A percentile compares a stretch with the other conserved stretches of the same genome.
phyloP scores from a whole-genome alignment of 2,888 invertebrate genomes.

The Prosapia bicincta region DNA sequence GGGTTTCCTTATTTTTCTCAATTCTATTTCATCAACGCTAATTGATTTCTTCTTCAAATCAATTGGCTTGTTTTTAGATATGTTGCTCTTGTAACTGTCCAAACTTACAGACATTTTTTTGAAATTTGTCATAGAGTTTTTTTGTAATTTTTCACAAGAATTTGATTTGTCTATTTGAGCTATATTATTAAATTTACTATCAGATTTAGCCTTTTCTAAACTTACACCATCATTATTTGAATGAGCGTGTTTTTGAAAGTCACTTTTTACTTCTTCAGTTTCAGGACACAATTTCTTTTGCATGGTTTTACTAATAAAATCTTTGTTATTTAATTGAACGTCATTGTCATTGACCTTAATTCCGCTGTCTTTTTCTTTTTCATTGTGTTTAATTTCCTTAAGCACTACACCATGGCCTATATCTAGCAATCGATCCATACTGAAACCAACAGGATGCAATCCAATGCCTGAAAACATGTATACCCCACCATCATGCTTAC shows the following conservation, averaged over 20 bases:
- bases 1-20: conserved; percentile 30
- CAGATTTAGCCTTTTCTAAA: not conserved
- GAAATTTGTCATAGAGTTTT: conserved; percentile 11
- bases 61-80: conserved; percentile 17
- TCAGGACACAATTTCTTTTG: not conserved
- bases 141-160: conserved; percentile 7
- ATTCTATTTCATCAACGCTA: conserved; percentile 38
- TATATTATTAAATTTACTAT: not conserved
- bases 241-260: not conserved
- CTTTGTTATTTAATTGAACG: not conserved
- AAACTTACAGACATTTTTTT: conserved; percentile 23
- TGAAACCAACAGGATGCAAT: conserved; percentile 38
- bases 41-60: conserved; percentile 34
- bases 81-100: conserved; percentile 11
- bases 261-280: not conserved
- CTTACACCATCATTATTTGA: not conserved
- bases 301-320: not conserved
- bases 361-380: not conserved
- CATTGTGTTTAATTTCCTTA: conserved; percentile 30
- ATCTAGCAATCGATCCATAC: conserved; percentile 39
- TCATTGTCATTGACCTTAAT: not conserved
- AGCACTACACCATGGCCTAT: conserved; percentile 34
- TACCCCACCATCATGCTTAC: not conserved
- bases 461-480: conserved; percentile 36
- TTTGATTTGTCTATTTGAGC: not conserved